Conservation (phyloP, 2,113 vertebrate genomes). For the Psophia crepitans region DNA sequence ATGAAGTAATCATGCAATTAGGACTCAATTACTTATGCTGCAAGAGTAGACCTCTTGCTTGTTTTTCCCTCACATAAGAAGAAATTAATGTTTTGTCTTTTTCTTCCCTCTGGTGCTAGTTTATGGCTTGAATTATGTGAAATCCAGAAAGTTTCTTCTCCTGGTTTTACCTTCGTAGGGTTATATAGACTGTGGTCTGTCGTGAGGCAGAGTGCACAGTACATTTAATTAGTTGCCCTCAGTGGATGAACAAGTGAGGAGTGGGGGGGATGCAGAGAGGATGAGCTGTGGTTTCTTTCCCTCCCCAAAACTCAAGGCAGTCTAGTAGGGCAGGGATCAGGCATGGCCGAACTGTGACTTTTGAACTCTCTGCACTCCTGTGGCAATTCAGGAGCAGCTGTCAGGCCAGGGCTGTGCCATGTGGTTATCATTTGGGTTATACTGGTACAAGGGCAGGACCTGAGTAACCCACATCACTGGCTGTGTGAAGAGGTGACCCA, state of each 20-base stretch:
- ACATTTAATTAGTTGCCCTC: background rate
- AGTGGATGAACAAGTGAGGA: background rate
- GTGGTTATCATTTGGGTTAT: fast-evolving
- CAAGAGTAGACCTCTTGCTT: background rate
- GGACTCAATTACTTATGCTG: background rate
- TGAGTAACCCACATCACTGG: background rate
- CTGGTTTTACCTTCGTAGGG: background rate
- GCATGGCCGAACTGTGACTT: background rate
- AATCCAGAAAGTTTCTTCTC: background rate
- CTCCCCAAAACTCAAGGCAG: background rate
- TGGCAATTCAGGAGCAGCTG: background rate
- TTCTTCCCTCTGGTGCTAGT: background rate
- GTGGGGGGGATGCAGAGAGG: background rate
- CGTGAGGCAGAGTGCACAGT: background rate
- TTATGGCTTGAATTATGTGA: background rate
- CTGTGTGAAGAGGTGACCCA: background rate
- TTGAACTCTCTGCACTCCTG: background rate
- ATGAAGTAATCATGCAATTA: slow-evolving; percentile 33
- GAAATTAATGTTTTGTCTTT: background rate
- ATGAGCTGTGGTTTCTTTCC: background rate
- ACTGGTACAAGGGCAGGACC: background rate
- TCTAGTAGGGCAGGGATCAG: background rate
- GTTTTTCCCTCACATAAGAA: background rate
- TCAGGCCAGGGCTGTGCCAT: background rate
- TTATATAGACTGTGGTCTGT: background rate